Conservation (phyloP, 2,113 vertebrate genomes). For the Lucifuga dentata region DNA sequence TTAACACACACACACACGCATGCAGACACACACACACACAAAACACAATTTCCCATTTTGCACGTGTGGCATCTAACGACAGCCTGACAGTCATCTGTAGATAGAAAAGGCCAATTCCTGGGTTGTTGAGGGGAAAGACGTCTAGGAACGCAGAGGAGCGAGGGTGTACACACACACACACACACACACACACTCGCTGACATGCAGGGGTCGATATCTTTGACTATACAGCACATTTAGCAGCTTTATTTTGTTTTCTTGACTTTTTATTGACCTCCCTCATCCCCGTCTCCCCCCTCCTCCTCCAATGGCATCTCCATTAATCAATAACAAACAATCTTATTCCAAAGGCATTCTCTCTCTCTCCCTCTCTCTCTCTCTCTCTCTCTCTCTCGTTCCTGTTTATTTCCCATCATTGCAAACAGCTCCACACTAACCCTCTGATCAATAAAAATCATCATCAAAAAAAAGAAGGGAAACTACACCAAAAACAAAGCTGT, state of each 20-base stretch:
- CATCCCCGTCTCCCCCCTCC: too few relatives aligned
- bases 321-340: too few relatives aligned
- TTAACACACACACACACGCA: constrained; percentile 39
- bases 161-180: constrained; percentile 1
- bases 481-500: constrained; percentile 13
- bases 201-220: constrained; percentile 21
- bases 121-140: constrained; percentile 27
- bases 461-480: too few relatives aligned
- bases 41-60: constrained; percentile 5
- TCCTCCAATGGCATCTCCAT: background rate
- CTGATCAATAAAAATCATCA: too few relatives aligned
- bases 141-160: too few relatives aligned
- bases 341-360: too few relatives aligned
- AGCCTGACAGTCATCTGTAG: constrained; percentile 22
- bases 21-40: background rate
- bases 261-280: too few relatives aligned
- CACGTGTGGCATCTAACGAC: constrained; percentile 28
- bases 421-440: too few relatives aligned
- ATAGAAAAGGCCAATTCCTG: constrained; percentile 28
- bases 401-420: too few relatives aligned
- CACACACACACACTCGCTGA: constrained; percentile 25
- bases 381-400: too few relatives aligned
- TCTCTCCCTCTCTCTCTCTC: too few relatives aligned
- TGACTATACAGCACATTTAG: constrained; percentile 18
- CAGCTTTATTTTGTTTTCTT: too few relatives aligned